Percentiles rank a stretch among this genome's conserved stretches.
phyloP scores from a whole-genome alignment of 2,797 vertebrate genomes.

The Rachycentron canadum region DNA sequence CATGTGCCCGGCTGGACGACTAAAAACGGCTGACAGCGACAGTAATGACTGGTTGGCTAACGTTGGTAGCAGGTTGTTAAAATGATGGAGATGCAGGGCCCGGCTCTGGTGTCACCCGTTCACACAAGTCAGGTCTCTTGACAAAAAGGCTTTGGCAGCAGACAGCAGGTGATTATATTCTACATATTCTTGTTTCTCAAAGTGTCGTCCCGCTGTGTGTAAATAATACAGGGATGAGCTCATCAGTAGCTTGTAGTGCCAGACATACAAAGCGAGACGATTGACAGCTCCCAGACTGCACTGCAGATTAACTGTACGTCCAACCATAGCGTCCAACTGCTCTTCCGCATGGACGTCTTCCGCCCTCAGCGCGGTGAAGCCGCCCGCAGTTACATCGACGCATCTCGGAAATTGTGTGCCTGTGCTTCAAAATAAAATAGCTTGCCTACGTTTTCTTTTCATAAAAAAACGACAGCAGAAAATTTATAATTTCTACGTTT shows the following conservation, averaged over 20 bases:
- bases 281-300: slow-evolving; percentile 84
- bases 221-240: slow-evolving; percentile 43
- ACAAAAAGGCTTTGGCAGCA: slow-evolving; percentile 6
- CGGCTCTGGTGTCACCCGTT: slow-evolving; percentile 55
- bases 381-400: fast-evolving
- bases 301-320: slow-evolving; percentile 70
- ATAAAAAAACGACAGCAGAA: too few relatives aligned
- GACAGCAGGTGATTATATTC: background rate
- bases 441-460: background rate
- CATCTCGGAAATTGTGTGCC: fast-evolving
- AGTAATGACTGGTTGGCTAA: slow-evolving; percentile 41
- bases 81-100: slow-evolving; percentile 70
- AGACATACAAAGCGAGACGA: slow-evolving; percentile 63
- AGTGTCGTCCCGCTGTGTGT: slow-evolving; percentile 8
- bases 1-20: slow-evolving; percentile 18
- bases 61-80: slow-evolving; percentile 61
- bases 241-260: slow-evolving; percentile 35
- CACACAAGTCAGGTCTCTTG: slow-evolving; percentile 11
- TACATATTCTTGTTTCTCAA: slow-evolving; percentile 65
- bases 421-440: slow-evolving; percentile 41
- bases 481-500: too few relatives aligned
- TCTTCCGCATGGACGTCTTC: slow-evolving; percentile 72
- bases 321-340: slow-evolving; percentile 50
- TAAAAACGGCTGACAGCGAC: slow-evolving; percentile 56
- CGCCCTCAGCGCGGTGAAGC: slow-evolving; percentile 22